Conservation (phyloP, 2,888 invertebrate genomes). For the Eumacrocentrus americanus region DNA sequence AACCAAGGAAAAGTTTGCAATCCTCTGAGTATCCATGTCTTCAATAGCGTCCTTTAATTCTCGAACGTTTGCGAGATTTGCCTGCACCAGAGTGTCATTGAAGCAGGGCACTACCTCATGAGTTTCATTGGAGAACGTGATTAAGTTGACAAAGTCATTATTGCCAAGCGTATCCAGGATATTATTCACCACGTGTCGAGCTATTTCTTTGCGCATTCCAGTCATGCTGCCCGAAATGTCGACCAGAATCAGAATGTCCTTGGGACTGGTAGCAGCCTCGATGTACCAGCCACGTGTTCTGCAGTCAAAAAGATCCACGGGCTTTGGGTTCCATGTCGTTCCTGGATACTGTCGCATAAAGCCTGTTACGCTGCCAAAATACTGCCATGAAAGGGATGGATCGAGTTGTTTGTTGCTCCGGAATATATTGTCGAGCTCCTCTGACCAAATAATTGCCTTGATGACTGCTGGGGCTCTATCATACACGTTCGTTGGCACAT, state of each 20-base stretch:
- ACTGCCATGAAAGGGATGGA: slow-evolving; percentile 89
- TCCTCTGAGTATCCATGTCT: slow-evolving; percentile 80
- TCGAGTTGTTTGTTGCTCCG: slow-evolving; percentile 78
- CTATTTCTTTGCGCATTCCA: slow-evolving; percentile 86
- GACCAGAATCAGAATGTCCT: slow-evolving; percentile 87
- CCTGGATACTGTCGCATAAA: slow-evolving; percentile 98
- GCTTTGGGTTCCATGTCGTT: slow-evolving; percentile 79
- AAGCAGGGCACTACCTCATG: slow-evolving; percentile 85
- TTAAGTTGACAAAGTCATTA: slow-evolving; percentile 97
- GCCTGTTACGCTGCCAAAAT: slow-evolving; percentile 96
- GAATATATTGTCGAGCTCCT: slow-evolving; percentile 88
- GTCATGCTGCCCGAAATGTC: slow-evolving; percentile 94
- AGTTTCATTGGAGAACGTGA: slow-evolving; percentile 84
- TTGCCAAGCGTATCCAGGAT: slow-evolving; percentile 96
- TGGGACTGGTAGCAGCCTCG: slow-evolving; percentile 96
- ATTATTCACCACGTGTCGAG: slow-evolving; percentile 82
- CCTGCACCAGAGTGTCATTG: slow-evolving; percentile 87
- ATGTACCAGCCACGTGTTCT: slow-evolving; percentile 96
- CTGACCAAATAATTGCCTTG: slow-evolving; percentile 95
- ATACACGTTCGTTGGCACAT: slow-evolving; percentile 95
- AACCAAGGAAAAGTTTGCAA: slow-evolving; percentile 93
- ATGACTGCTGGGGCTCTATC: slow-evolving; percentile 87
- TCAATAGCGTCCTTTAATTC: slow-evolving; percentile 82
- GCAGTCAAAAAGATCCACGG: slow-evolving; percentile 94
- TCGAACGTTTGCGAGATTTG: slow-evolving; percentile 82